Evolutionary conservation across 1,140 invertebrate species (phyloP).

Genomic region (Himalopsyche phryganea): DNA sequence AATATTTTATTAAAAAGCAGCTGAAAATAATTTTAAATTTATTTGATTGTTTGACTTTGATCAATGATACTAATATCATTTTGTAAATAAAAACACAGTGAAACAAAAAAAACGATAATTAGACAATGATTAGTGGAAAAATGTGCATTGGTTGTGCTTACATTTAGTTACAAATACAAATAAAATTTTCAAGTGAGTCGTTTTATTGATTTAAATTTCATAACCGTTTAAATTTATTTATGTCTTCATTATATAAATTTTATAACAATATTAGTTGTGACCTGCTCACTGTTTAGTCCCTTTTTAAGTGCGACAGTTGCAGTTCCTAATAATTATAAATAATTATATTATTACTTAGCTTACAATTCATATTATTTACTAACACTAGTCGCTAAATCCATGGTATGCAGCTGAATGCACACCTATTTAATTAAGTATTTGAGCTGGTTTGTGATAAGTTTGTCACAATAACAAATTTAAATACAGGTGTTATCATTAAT

Average conservation of each 20-base stretch:
- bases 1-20: too few relatives aligned
- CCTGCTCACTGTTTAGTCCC: not conserved
- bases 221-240: not conserved
- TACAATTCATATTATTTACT: not conserved
- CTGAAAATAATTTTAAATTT: too few relatives aligned
- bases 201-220: not conserved
- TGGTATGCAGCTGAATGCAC: not conserved
- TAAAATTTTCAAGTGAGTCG: not conserved
- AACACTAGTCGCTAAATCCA: not conserved
- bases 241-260: slow-evolving; percentile 1
- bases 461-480: not conserved
- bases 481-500: too few relatives aligned
- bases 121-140: not conserved
- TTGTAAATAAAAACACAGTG: too few relatives aligned
- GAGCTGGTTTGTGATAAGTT: slow-evolving; percentile 1
- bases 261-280: slow-evolving; percentile 2
- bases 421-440: not conserved
- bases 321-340: slow-evolving; percentile 1
- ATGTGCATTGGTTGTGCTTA: slow-evolving; percentile 2
- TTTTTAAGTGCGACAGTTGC: slow-evolving; percentile 1
- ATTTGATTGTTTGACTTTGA: too few relatives aligned
- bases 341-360: not conserved
- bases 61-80: too few relatives aligned
- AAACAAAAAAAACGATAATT: too few relatives aligned
- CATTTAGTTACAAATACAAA: slow-evolving; percentile 1